Conservation (phyloP, 2,888 invertebrate genomes). For the Lysandra bellargus region DNA sequence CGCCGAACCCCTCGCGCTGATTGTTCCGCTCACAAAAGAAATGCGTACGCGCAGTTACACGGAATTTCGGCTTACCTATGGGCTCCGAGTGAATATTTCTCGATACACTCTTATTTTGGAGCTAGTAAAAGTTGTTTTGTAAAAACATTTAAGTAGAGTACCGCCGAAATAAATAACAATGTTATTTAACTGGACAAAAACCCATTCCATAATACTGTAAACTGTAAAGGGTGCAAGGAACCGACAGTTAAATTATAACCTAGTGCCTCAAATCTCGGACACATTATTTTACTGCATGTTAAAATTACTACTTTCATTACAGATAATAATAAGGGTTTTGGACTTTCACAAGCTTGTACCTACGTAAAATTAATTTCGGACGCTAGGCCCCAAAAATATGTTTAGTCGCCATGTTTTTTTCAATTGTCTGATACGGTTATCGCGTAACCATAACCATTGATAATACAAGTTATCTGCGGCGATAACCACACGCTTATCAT, state of each 20-base stretch:
- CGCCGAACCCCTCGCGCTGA: not conserved
- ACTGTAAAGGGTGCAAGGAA: not conserved
- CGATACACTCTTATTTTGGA: not conserved
- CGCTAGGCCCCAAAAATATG: not conserved
- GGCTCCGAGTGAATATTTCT: not conserved
- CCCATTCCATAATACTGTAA: not conserved
- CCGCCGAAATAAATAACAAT: not conserved
- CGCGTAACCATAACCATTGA: not conserved
- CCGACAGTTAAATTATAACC: not conserved
- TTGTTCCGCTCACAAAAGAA: conserved; percentile 25
- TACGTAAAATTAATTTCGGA: not conserved
- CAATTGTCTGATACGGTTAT: conserved; percentile 14
- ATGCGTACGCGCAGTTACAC: conserved; percentile 29
- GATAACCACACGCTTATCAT: conserved; percentile 10
- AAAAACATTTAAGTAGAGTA: not conserved
- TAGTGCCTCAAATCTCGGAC: not conserved
- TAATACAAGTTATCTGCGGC: not conserved
- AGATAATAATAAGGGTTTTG: not conserved
- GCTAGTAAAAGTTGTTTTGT: not conserved
- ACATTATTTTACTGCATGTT: not conserved
- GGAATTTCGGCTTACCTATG: conserved; percentile 5
- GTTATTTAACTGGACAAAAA: not conserved
- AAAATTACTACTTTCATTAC: not conserved
- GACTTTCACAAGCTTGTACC: not conserved
- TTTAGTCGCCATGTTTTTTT: conserved; percentile 19